These are phyloP conservation scores for Wasmannia auropunctata DNA, from an alignment of 1,140 invertebrate genomes.

Conservation along the genomic window DNA sequence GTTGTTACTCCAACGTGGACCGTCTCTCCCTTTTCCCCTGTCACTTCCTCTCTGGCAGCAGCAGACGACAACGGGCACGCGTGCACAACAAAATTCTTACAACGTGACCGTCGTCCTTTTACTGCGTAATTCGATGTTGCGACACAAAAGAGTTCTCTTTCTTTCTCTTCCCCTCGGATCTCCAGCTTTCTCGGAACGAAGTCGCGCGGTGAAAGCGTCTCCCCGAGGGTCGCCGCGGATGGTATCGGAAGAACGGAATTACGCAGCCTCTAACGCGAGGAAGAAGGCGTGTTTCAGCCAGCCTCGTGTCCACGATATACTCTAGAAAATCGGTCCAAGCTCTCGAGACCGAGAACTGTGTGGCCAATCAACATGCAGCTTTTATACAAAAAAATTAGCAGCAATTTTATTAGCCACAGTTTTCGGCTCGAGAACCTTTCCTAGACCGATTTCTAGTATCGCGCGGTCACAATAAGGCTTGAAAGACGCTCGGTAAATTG, in stretches of 20 bases:
- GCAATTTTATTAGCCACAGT: too few relatives aligned
- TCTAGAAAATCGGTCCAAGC: too few relatives aligned
- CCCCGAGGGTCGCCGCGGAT: conserved; percentile 10
- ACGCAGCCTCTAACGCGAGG: background rate
- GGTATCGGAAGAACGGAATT: conserved; percentile 18
- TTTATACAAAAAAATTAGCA: too few relatives aligned
- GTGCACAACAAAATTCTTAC: background rate
- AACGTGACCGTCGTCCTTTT: background rate
- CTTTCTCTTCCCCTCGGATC: background rate
- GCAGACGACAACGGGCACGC: background rate
- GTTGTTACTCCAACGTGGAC: background rate
- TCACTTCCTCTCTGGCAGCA: background rate
- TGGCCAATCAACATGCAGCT: too few relatives aligned
- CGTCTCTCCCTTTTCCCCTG: background rate
- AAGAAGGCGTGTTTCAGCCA: background rate
- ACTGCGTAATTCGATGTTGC: conserved; percentile 40
- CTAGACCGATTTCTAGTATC: too few relatives aligned
- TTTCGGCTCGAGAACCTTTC: too few relatives aligned
- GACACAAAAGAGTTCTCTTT: background rate
- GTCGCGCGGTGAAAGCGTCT: conserved; percentile 66
- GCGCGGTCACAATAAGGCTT: too few relatives aligned
- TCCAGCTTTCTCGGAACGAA: conserved; percentile 46
- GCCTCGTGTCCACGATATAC: too few relatives aligned
- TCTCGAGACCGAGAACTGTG: too few relatives aligned
- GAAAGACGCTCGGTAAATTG: background rate